A percentile compares a stretch with the other conserved stretches of the same genome.
These are phyloP conservation scores for Virgularia gustaviana DNA, from an alignment of 92 coral and sea anemone species.

Conservation along the genomic window DNA sequence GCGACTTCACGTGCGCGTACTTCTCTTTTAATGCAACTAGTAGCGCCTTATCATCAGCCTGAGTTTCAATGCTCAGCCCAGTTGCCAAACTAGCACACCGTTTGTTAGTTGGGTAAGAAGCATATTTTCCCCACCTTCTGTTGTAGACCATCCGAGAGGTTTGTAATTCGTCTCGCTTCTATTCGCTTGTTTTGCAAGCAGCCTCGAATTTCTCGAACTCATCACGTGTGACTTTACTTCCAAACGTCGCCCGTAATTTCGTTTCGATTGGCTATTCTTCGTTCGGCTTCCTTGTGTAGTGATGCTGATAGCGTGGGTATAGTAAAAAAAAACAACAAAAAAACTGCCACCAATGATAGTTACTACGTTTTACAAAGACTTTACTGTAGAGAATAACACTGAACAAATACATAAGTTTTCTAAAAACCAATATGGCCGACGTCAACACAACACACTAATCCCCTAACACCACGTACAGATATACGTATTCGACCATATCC, in stretches of 20 bases:
- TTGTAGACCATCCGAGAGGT: neutral
- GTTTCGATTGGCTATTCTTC: conserved; percentile 4
- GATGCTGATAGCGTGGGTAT: neutral
- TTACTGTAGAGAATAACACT: neutral
- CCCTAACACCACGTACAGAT: too few species aligned
- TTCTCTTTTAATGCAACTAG: neutral
- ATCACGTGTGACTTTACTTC: neutral
- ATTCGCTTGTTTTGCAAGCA: neutral
- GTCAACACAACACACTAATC: too few species aligned
- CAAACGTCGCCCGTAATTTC: neutral
- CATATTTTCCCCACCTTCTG: neutral
- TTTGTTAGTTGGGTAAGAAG: neutral
- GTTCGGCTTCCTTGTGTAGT: neutral
- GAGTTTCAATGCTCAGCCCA: neutral
- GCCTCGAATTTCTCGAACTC: conserved; percentile 4
- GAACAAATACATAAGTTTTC: neutral
- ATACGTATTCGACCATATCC: too few species aligned
- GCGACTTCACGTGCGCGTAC: conserved; percentile 10
- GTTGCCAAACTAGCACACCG: neutral
- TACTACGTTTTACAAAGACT: neutral
- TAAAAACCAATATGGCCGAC: neutral
- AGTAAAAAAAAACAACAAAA: neutral
- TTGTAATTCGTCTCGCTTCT: neutral
- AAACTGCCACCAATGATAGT: neutral
- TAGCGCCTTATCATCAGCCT: neutral